Conservation (phyloP, 2,113 vertebrate species). For the Heterocephalus glaber region DNA sequence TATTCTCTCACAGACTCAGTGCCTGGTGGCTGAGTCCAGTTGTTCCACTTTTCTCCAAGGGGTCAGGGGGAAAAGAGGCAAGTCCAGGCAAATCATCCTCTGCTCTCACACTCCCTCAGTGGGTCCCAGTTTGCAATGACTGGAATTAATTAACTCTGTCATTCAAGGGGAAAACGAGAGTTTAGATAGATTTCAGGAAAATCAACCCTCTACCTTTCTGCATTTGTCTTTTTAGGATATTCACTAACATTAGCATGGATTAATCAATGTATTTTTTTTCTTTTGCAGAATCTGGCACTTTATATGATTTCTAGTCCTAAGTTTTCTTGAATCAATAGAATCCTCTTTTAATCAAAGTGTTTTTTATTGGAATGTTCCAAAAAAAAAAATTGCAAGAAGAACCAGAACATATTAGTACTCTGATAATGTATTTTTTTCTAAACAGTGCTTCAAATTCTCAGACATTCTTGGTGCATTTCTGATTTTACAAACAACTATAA, state of each 20-base stretch:
- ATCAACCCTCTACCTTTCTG: not conserved
- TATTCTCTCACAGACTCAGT: not conserved
- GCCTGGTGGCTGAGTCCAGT: not conserved
- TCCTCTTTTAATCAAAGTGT: not conserved
- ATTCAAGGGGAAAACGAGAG: not conserved
- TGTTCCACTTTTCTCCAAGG: not conserved
- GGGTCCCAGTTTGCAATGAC: not conserved
- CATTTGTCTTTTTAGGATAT: not conserved
- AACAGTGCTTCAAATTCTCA: not conserved
- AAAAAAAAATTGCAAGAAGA: not conserved
- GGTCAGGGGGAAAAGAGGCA: rapidly evolving
- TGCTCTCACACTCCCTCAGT: not conserved
- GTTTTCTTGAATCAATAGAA: not conserved
- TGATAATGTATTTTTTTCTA: not conserved
- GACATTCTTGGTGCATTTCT: not conserved
- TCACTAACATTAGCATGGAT: not conserved
- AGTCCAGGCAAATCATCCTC: not conserved
- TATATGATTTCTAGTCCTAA: not conserved
- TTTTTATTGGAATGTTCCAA: not conserved
- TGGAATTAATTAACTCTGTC: not conserved
- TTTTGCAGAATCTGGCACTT: not conserved
- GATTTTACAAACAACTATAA: not conserved
- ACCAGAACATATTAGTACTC: no score
- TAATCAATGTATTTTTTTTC: not conserved
- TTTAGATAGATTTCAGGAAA: not conserved